Conservation (phyloP, 2,797 vertebrate species). For the Arnoldichthys spilopterus region DNA sequence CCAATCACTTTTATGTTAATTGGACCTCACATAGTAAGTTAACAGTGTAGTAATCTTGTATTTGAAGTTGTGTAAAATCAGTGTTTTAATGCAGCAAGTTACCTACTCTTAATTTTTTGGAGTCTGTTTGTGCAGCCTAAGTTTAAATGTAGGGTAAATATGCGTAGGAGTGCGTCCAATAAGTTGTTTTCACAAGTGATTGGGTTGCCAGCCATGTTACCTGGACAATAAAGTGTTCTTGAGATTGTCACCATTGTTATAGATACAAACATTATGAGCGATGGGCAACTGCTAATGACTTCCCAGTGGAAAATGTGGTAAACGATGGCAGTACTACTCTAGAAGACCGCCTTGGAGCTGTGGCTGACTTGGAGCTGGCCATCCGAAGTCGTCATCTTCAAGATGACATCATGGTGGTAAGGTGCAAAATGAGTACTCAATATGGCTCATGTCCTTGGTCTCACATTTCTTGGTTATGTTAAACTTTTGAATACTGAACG, state of each 20-base stretch:
- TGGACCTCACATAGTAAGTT: background rate
- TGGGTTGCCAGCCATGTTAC: background rate
- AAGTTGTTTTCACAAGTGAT: background rate
- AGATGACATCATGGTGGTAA: conserved; percentile 83
- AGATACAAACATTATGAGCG: conserved; percentile 86
- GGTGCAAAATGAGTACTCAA: conserved; percentile 11
- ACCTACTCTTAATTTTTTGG: too few species aligned
- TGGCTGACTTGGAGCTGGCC: conserved; percentile 81
- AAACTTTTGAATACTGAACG: background rate
- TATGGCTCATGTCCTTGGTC: background rate
- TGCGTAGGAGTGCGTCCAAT: too few species aligned
- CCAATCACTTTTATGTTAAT: too few species aligned
- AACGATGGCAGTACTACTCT: conserved; percentile 84
- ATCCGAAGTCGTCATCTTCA: conserved; percentile 78
- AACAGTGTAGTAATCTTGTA: too few species aligned
- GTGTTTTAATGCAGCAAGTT: too few species aligned
- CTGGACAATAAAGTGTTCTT: background rate
- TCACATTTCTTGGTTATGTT: background rate
- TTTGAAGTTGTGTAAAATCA: too few species aligned
- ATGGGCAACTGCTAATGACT: conserved; percentile 87
- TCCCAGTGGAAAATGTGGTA: conserved; percentile 82
- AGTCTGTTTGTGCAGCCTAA: too few species aligned
- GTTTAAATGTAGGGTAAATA: too few species aligned
- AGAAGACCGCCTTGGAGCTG: conserved; percentile 78
- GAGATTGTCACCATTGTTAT: background rate